Percentiles rank a stretch among this genome's conserved stretches.
Evolutionary conservation across 1,140 invertebrate genomes (phyloP).

Genomic region (Pseudoatta argentina): DNA sequence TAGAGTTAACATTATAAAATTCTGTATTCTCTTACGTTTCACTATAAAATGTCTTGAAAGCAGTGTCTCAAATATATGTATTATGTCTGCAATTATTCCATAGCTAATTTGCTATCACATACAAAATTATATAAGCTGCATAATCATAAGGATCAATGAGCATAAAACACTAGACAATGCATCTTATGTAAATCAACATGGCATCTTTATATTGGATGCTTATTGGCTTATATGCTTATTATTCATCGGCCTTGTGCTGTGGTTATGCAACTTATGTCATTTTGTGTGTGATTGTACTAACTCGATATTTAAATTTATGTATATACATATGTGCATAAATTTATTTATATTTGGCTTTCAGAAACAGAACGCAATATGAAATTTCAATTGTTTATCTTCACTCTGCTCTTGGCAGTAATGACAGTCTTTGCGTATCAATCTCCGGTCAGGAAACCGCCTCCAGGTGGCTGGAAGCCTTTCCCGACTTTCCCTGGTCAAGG

Average conservation of each 20-base stretch:
- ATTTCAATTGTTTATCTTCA: conserved; percentile 34
- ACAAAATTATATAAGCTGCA: no score
- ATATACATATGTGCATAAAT: background rate
- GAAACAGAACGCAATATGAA: conserved; percentile 54
- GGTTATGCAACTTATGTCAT: no score
- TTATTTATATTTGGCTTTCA: conserved; percentile 26
- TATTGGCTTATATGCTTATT: no score
- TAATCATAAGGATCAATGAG: no score
- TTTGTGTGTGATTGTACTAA: background rate
- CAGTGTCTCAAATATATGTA: background rate
- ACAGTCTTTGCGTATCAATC: conserved; percentile 20
- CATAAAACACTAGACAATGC: no score
- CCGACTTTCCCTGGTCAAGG: conserved; percentile 58
- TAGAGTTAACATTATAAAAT: conserved; percentile 2
- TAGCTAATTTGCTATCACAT: background rate
- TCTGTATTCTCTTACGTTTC: background rate
- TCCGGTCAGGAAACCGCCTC: background rate
- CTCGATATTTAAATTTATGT: conserved; percentile 14
- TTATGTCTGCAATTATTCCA: background rate
- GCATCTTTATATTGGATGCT: no score
- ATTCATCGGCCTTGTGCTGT: no score
- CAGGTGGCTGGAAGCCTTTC: conserved; percentile 42
- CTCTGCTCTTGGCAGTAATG: conserved; percentile 23
- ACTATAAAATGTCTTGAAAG: background rate
- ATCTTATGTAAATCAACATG: no score